Conservation (phyloP, 2,113 vertebrate species). For the Ptilorrhoa leucosticta region DNA sequence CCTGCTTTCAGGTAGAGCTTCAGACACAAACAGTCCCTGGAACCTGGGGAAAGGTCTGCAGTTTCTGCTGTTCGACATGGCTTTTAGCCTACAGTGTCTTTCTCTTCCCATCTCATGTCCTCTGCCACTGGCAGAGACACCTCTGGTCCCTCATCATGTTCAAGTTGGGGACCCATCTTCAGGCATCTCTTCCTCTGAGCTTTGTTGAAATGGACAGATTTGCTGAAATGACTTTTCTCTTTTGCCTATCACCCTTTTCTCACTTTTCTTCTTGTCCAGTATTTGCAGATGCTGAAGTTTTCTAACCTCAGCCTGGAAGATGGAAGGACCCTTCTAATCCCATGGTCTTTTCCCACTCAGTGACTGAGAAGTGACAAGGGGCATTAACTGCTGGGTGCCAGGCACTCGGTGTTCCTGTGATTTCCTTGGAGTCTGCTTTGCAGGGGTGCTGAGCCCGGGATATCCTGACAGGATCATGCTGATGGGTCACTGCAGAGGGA, state of each 20-base stretch:
- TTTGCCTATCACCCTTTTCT: background rate
- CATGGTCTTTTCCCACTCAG: background rate
- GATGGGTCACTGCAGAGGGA: background rate
- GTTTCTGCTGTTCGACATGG: background rate
- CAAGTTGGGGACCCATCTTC: background rate
- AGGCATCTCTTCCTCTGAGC: background rate
- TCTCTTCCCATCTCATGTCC: background rate
- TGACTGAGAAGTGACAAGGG: background rate
- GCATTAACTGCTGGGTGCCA: background rate
- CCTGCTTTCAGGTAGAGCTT: background rate
- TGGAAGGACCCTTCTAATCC: background rate
- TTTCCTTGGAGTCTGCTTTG: background rate
- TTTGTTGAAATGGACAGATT: background rate
- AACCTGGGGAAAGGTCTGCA: background rate
- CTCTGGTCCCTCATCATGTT: background rate
- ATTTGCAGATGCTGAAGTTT: background rate
- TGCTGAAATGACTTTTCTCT: background rate
- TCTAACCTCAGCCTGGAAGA: background rate
- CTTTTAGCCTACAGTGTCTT: background rate
- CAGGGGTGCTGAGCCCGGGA: background rate
- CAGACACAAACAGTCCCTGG: background rate
- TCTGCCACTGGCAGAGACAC: background rate
- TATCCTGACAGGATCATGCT: background rate
- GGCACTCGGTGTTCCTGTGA: background rate
- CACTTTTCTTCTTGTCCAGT: background rate